phyloP scores from a whole-genome alignment of 2,797 vertebrate species.

The Falco peregrinus region DNA sequence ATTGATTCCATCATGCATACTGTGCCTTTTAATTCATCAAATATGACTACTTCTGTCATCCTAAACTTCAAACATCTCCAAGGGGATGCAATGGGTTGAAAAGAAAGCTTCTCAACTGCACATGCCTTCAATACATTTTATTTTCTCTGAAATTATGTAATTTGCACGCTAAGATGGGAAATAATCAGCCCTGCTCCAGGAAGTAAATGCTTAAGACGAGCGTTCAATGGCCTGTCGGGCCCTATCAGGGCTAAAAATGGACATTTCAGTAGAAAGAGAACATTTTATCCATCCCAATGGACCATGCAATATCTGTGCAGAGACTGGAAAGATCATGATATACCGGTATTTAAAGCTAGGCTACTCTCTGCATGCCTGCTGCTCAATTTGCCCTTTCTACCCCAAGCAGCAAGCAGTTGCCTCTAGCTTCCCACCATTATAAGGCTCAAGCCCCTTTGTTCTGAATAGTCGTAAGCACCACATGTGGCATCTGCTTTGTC shows the following conservation, averaged over 20 bases:
- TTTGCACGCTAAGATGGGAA: neutral
- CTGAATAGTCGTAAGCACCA: neutral
- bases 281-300: neutral
- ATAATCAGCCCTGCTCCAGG: neutral
- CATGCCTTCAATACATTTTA: neutral
- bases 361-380: neutral
- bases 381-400: neutral
- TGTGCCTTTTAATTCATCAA: neutral
- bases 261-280: neutral
- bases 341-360: neutral
- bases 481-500: neutral
- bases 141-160: neutral
- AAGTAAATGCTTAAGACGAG: neutral
- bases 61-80: neutral
- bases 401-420: neutral
- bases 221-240: neutral
- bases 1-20: neutral
- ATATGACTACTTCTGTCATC: neutral
- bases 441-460: neutral
- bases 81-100: neutral
- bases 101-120: neutral
- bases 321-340: neutral
- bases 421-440: neutral
- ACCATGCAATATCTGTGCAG: neutral
- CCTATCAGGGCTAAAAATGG: neutral